Evolutionary conservation across 2,797 vertebrate species (phyloP).

Genomic region (Monodelphis domestica): DNA sequence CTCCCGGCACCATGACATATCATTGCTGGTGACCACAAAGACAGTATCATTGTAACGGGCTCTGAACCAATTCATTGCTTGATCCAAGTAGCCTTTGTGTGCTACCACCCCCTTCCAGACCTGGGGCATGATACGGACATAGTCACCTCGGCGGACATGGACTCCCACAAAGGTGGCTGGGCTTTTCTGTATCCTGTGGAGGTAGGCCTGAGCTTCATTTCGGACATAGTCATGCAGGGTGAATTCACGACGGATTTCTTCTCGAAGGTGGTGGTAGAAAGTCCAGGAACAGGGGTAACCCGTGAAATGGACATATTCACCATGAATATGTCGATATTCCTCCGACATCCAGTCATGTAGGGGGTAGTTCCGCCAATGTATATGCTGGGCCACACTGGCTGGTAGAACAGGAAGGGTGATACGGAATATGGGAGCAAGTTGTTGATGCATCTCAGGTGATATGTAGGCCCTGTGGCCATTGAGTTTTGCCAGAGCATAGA

Average conservation of each 20-base stretch:
- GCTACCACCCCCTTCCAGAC: slow-evolving; percentile 83
- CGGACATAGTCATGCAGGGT: slow-evolving; percentile 67
- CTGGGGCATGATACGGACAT: slow-evolving; percentile 73
- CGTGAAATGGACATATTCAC: slow-evolving; percentile 54
- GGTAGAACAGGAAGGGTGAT: slow-evolving; percentile 76
- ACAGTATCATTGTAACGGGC: slow-evolving; percentile 63
- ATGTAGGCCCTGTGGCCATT: slow-evolving; percentile 75
- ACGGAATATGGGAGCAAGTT: slow-evolving; percentile 71
- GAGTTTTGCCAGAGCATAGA: slow-evolving; percentile 76
- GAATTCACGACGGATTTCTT: slow-evolving; percentile 72
- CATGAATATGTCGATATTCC: slow-evolving; percentile 69
- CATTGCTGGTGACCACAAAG: slow-evolving; percentile 82
- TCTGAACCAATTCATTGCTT: slow-evolving; percentile 80
- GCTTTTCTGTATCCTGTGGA: slow-evolving; percentile 40
- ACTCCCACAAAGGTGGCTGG: slow-evolving; percentile 79
- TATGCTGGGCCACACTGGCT: rapidly evolving
- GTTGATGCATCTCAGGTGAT: slow-evolving; percentile 50
- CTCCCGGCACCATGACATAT: slow-evolving; percentile 79
- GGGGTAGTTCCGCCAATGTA: slow-evolving; percentile 59
- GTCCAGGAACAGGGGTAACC: slow-evolving; percentile 80
- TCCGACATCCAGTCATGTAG: slow-evolving; percentile 82
- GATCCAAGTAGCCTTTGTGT: slow-evolving; percentile 74
- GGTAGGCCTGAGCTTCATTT: slow-evolving; percentile 54
- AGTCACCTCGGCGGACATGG: slow-evolving; percentile 83
- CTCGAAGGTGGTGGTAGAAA: slow-evolving; percentile 77